Evolutionary conservation across 2,888 invertebrate species (phyloP), one percentile per base, ranked within the genome.

Genomic region (Gandaritis pyraliata): DNA sequence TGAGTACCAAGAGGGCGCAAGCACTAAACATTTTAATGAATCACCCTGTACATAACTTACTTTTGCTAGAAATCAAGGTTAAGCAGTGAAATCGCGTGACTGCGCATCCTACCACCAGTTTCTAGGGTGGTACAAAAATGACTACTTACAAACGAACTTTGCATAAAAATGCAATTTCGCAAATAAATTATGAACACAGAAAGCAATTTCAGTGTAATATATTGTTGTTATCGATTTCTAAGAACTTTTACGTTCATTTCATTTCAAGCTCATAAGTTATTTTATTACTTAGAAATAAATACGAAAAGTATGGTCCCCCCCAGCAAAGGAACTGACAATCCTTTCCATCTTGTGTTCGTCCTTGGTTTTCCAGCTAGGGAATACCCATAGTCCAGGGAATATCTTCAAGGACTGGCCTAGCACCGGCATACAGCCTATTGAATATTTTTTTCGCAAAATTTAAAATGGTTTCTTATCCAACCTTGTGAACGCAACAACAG

Each of bases 81-180:
- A 49, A 23, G 50, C 50, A 33, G 46, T 11, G 7, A 23, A 49
- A 49, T 63, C 43, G 63, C 63, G 58, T 63, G 63, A 13, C 45
- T 29, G 29, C 6, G 43, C 47, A 36, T 48, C 23, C 43, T n/a
- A 50, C 33, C 43, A n/a, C 33, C 15, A 38, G 15, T 46, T 7
- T 16, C n/a, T 6, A 36, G 43, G 47, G 39, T 30, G 47, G 0
- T 46, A 47, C 55, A 55, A 58, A 58, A 58, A 47, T 52, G 39
- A 39, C n/a, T 49, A 41, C 47, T 11, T 33, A 33, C 33, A 11
- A 18, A 13, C 11, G 15, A 38, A 41, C 7, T 58, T 58, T 47
- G 38, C 58, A 63, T 58, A 47, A 50, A 58, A 58, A n/a, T 47
- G 29, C 58, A 59, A 59, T 63, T 63, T 58, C 38, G 48, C 53